Conservation (phyloP, 2,797 vertebrate genomes). For the Pipistrellus nathusii region DNA sequence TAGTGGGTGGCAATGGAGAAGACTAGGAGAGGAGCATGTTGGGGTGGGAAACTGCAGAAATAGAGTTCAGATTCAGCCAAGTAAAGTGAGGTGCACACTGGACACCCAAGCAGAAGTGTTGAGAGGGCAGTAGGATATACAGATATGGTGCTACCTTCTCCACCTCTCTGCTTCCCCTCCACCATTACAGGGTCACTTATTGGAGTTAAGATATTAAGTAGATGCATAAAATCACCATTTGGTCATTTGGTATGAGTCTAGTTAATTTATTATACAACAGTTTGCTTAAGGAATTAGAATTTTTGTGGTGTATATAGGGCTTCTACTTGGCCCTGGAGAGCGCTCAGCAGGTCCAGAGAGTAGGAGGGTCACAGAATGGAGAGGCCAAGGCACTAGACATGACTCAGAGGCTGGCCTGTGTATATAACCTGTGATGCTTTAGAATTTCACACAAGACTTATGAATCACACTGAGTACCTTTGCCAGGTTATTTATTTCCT, state of each 20-base stretch:
- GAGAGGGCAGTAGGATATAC: background rate
- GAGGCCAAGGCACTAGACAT: background rate
- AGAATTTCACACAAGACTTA: conserved; percentile 31
- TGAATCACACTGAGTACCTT: background rate
- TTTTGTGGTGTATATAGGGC: background rate
- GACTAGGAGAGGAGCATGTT: background rate
- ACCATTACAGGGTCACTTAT: background rate
- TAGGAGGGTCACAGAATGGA: background rate
- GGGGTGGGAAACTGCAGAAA: background rate
- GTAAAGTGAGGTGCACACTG: background rate
- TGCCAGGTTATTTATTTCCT: background rate
- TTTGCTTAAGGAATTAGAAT: background rate
- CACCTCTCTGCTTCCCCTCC: background rate
- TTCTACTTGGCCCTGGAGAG: background rate
- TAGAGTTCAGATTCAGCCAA: background rate
- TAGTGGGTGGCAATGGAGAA: background rate
- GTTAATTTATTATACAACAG: background rate
- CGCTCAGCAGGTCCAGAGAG: background rate
- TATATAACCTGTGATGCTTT: background rate
- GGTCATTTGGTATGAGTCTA: background rate
- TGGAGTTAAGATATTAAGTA: background rate
- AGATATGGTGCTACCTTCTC: fast-evolving
- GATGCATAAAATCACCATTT: conserved; percentile 32
- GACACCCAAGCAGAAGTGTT: background rate
- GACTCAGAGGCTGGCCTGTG: background rate